Evolutionary conservation across 2,888 invertebrate species (phyloP).

Genomic region (Phlogophora meticulosa): DNA sequence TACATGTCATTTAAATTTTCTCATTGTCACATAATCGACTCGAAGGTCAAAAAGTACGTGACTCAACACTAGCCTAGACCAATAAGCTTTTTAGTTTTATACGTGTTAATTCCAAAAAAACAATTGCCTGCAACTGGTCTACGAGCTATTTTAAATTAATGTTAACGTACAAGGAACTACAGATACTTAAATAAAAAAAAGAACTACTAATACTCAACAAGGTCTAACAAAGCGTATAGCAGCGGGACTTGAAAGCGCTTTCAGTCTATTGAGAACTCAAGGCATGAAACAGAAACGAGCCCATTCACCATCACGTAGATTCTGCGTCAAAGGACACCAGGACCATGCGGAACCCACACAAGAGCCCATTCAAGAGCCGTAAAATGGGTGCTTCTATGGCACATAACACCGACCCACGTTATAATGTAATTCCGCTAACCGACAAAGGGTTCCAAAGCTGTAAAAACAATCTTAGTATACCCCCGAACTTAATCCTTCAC

Average conservation of each 20-base stretch:
- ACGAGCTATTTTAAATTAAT: conserved; percentile 29
- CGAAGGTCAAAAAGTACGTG: too few relatives aligned
- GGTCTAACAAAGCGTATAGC: conserved; percentile 47
- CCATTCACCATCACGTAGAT: conserved; percentile 86
- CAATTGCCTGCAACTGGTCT: conserved; percentile 7
- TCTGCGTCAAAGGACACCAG: conserved; percentile 80
- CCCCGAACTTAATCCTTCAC: conserved; percentile 86
- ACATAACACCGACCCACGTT: conserved; percentile 73
- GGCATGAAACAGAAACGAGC: conserved; percentile 87
- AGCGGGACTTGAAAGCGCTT: conserved; percentile 67
- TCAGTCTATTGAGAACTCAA: conserved; percentile 79
- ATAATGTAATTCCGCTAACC: conserved; percentile 82
- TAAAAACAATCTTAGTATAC: conserved; percentile 87
- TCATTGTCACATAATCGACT: too few relatives aligned
- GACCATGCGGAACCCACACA: conserved; percentile 64
- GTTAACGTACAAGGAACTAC: conserved; percentile 31
- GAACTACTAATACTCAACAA: conserved; percentile 38
- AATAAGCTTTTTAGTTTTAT: too few relatives aligned
- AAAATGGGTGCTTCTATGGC: conserved; percentile 79
- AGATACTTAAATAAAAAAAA: conserved; percentile 26
- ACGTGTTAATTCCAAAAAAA: not conserved
- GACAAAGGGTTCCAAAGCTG: conserved; percentile 90
- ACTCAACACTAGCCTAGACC: not conserved
- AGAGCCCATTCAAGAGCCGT: conserved; percentile 80
- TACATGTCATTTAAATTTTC: too few relatives aligned